Base-by-base conservation (phyloP, 2,113 vertebrate genomes). In the Scopus umbretta region DNA sequence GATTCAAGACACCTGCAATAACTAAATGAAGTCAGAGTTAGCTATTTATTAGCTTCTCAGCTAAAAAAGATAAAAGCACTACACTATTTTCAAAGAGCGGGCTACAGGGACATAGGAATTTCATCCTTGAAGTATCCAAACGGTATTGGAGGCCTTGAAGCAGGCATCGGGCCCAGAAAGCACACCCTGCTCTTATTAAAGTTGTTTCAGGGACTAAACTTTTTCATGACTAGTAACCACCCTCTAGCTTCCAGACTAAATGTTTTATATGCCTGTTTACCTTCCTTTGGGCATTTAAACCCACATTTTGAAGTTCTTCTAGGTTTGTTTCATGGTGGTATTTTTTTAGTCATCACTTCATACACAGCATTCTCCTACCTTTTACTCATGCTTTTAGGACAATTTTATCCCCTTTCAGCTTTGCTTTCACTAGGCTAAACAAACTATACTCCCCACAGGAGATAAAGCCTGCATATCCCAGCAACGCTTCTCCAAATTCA, bases 1-100 rank as follows among this genome's bases (percentile, higher is more conserved):
- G 76, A 85, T 82, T 88, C 85, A 62, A 80, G 92, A 88, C 78
- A 94, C 79, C 78, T 91, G 81, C 85, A 86, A 73, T 45, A 93
- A 66, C 30, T 85, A 79, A 71, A 73, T 80, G 67, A 73, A 79
- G 70, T 22, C 0, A 0, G 40, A 68, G 9, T 53, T 49, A 61
- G 34, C 53, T 72, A 42, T 88, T 87, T 84, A 80, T 71, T 53
- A 71, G 73, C 16, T 89, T 86, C 85, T 87, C 26, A 67, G 65
- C 43, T 56, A 26, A 49, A 92, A 91, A 71, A 70, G 36, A 83
- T 73, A 70, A 92, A 95, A 95, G 42, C 42, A 47, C 32, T 59
- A 23, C 3, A 11, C 9, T 83, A 6, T 71, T 86, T 91, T 56
- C 42, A 87, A 80, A 36, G 30, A 74, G 8, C 30, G 70, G n/a